Evolutionary conservation across 2,888 invertebrate species (phyloP).

Genomic region (Mesochorus sp.): DNA sequence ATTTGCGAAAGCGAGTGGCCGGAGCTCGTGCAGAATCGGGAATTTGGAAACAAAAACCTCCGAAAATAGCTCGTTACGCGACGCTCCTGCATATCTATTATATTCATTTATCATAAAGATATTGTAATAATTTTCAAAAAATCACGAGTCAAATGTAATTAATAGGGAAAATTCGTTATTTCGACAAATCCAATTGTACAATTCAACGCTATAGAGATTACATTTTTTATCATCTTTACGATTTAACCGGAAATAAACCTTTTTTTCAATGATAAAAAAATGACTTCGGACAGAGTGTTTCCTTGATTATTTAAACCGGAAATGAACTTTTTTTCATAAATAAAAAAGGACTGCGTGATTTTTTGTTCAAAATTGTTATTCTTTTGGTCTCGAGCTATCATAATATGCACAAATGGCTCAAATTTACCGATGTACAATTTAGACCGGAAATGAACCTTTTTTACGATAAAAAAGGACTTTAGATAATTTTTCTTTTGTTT

Average conservation of each 20-base stretch:
- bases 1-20: slow-evolving; percentile 67
- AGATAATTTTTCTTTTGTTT: not conserved
- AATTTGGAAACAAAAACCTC: slow-evolving; percentile 14
- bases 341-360: too few relatives aligned
- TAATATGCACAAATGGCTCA: too few relatives aligned
- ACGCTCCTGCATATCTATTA: slow-evolving; percentile 5
- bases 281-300: too few relatives aligned
- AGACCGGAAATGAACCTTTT: slow-evolving; percentile 34
- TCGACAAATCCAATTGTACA: too few relatives aligned
- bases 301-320: too few relatives aligned
- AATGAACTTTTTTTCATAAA: too few relatives aligned
- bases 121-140: slow-evolving; percentile 43
- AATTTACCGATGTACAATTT: slow-evolving; percentile 37
- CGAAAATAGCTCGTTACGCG: not conserved
- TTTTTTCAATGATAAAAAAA: too few relatives aligned
- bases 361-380: too few relatives aligned
- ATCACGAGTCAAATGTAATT: slow-evolving; percentile 5
- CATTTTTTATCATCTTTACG: too few relatives aligned
- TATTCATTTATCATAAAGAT: not conserved
- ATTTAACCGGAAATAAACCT: too few relatives aligned
- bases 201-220: too few relatives aligned
- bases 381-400: too few relatives aligned
- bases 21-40: slow-evolving; percentile 11
- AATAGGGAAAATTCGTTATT: slow-evolving; percentile 9
- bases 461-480: not conserved